Conservation (phyloP, 2,888 invertebrate genomes). For the Trissoscelio sp. region DNA sequence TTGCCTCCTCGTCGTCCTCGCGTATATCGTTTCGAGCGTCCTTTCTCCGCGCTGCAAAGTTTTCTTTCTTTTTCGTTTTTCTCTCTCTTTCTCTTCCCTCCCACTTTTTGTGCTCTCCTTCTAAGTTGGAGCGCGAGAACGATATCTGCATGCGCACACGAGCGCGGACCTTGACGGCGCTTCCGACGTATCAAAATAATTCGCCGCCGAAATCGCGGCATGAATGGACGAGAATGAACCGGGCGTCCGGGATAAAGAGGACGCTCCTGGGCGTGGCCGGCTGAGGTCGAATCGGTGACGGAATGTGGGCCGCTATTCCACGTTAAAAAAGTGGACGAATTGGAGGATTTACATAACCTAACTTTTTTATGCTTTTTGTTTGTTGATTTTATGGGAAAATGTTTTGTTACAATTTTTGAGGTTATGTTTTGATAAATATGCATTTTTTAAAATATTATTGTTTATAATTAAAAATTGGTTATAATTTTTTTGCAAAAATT, state of each 20-base stretch:
- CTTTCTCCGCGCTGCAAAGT: conserved; percentile 47
- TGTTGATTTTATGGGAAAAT: no score
- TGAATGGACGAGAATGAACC: conserved; percentile 71
- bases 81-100: conserved; percentile 9
- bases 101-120: conserved; percentile 13
- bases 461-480: no score
- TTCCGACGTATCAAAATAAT: conserved; percentile 70
- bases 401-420: no score
- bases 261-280: conserved; percentile 69
- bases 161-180: conserved; percentile 70
- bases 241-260: conserved; percentile 38
- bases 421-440: no score
- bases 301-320: conserved; percentile 38
- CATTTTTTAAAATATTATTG: no score
- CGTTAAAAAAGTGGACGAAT: conserved; percentile 27
- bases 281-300: conserved; percentile 10
- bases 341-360: no score
- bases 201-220: conserved; percentile 72
- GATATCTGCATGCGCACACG: conserved; percentile 54
- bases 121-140: conserved; percentile 29
- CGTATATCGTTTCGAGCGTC: conserved; percentile 59
- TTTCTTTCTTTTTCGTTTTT: conserved; percentile 34
- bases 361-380: no score
- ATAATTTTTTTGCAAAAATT: no score
- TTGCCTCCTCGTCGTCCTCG: conserved; percentile 58